Percentiles rank a stretch among this genome's conserved stretches.
Conservation (phyloP, 2,797 vertebrate genomes). For the Loriculus beryllinus region DNA sequence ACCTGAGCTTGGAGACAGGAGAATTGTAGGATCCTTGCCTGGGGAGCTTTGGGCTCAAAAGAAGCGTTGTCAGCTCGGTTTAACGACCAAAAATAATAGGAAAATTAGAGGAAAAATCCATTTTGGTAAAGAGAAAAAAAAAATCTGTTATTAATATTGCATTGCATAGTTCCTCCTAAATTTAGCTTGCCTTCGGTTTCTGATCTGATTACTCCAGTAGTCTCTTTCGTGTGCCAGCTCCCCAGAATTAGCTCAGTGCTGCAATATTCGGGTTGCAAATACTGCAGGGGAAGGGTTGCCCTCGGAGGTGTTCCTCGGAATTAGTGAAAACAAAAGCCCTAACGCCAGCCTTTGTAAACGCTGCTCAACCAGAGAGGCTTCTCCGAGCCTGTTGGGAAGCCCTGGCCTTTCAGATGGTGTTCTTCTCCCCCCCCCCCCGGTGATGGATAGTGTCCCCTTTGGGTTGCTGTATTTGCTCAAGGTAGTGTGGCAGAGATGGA, state of each 20-base stretch:
- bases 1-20: background rate
- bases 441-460: background rate
- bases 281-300: conserved; percentile 43
- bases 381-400: background rate
- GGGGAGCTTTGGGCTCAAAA: background rate
- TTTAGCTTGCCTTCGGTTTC: conserved; percentile 25
- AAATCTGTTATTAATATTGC: background rate
- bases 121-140: background rate
- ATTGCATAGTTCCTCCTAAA: background rate
- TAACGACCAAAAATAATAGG: fast-evolving
- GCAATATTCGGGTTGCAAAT: conserved; percentile 62
- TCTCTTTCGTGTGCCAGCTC: background rate
- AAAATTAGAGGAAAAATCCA: background rate
- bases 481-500: background rate
- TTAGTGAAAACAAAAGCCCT: background rate
- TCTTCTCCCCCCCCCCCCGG: too few species aligned
- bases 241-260: conserved; percentile 46
- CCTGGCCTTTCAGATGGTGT: background rate
- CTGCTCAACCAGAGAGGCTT: background rate
- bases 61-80: background rate
- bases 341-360: background rate
- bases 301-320: background rate
- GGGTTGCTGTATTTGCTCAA: background rate
- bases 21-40: background rate
- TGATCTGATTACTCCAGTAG: background rate